Conservation (phyloP, 2,113 vertebrate genomes). For the Halichoeres trimaculatus region DNA sequence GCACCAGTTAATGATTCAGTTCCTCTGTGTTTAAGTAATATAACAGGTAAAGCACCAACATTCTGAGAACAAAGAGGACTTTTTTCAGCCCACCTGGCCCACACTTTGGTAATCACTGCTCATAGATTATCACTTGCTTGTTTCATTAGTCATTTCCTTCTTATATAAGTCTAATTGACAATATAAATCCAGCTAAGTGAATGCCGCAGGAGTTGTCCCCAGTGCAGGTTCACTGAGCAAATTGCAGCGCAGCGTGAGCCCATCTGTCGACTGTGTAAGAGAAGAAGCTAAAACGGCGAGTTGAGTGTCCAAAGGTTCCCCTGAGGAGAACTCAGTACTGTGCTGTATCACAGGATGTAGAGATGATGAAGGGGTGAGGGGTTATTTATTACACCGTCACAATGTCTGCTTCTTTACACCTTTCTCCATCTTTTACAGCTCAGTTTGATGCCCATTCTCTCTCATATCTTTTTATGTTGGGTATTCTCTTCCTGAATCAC, state of each 20-base stretch:
- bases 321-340: conserved; percentile 49
- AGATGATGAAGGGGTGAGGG: conserved; percentile 49
- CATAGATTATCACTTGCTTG: conserved; percentile 40
- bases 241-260: conserved; percentile 39
- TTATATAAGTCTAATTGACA: conserved; percentile 26
- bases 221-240: conserved; percentile 55
- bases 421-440: background rate
- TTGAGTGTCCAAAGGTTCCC: conserved; percentile 65
- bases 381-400: conserved; percentile 58
- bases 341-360: conserved; percentile 47
- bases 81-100: too few species aligned
- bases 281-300: conserved; percentile 62
- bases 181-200: conserved; percentile 57
- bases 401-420: conserved; percentile 19
- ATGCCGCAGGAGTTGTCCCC: conserved; percentile 29
- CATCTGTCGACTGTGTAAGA: conserved; percentile 69
- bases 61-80: too few species aligned
- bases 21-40: too few species aligned
- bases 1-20: too few species aligned
- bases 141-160: conserved; percentile 44
- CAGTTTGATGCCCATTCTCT: conserved; percentile 10
- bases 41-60: too few species aligned
- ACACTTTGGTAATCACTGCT: background rate
- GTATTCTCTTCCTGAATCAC: conserved; percentile 23
- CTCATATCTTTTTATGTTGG: conserved; percentile 17